phyloP scores from a whole-genome alignment of 2,888 invertebrate species.

The Poecilus cupreus region DNA sequence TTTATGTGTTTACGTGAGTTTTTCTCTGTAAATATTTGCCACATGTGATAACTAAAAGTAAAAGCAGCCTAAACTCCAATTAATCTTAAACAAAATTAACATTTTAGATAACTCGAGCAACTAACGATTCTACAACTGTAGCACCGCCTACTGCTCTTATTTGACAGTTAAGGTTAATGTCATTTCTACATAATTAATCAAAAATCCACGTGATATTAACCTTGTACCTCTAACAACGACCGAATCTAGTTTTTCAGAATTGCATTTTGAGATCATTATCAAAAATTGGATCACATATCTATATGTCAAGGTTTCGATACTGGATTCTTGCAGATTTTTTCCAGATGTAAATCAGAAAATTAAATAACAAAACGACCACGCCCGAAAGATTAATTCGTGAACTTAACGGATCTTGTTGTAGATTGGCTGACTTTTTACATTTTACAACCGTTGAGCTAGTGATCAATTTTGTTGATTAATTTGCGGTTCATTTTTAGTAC shows the following conservation, averaged over 20 bases:
- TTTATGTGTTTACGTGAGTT: no score
- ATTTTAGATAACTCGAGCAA: not conserved
- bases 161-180: conserved; percentile 23
- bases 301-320: conserved; percentile 11
- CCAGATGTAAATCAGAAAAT: not conserved
- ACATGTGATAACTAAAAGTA: no score
- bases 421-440: no score
- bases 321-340: not conserved
- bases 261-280: conserved; percentile 22
- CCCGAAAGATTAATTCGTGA: no score
- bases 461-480: no score
- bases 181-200: conserved; percentile 20
- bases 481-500: no score
- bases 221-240: conserved; percentile 5
- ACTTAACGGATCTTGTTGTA: no score
- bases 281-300: not conserved
- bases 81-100: no score
- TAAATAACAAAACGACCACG: not conserved
- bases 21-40: no score
- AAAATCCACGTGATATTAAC: not conserved
- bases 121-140: not conserved
- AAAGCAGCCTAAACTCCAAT: no score
- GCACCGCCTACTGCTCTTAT: not conserved
- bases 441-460: no score
- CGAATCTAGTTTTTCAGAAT: not conserved